A percentile compares a stretch with the other conserved stretches of the same genome.
These are phyloP conservation scores for Clostera curtula DNA, from an alignment of 2,888 invertebrate genomes.

Conservation along the genomic window DNA sequence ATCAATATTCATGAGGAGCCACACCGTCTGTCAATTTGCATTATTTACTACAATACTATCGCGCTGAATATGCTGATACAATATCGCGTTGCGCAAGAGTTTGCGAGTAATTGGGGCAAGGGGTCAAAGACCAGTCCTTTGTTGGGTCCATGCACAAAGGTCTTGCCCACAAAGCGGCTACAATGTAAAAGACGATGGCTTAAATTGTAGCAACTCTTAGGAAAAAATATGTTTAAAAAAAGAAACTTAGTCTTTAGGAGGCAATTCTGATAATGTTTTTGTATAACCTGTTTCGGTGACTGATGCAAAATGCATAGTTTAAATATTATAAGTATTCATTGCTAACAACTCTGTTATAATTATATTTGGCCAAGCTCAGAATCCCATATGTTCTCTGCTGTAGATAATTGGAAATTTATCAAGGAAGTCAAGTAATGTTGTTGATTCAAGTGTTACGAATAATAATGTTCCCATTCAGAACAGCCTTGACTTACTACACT, in stretches of 20 bases:
- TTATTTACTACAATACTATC: conserved; percentile 5
- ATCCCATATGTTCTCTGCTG: too few species aligned
- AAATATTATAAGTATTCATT: too few species aligned
- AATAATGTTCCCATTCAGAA: too few species aligned
- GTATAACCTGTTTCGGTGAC: too few species aligned
- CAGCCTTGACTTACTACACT: too few species aligned
- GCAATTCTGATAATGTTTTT: too few species aligned
- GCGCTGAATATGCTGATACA: conserved; percentile 8
- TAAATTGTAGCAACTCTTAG: conserved; percentile 19
- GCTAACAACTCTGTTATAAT: too few species aligned
- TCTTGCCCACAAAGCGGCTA: conserved; percentile 20
- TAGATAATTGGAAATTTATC: too few species aligned
- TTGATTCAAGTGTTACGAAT: too few species aligned
- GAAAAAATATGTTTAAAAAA: conserved; percentile 10
- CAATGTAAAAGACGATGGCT: conserved; percentile 23
- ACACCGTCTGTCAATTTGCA: conserved; percentile 12
- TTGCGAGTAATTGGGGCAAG: conserved; percentile 39
- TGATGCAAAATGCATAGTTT: too few species aligned
- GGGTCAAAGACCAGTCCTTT: conserved; percentile 52
- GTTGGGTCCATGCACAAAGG: conserved; percentile 27
- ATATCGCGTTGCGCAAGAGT: conserved; percentile 32
- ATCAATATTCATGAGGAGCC: conserved; percentile 16
- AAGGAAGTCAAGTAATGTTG: too few species aligned
- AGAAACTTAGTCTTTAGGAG: conserved; percentile 1
- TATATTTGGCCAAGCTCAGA: too few species aligned